These are phyloP conservation scores for Drosophila lini DNA, from an alignment of 1,140 invertebrate genomes.

Conservation along the genomic window DNA sequence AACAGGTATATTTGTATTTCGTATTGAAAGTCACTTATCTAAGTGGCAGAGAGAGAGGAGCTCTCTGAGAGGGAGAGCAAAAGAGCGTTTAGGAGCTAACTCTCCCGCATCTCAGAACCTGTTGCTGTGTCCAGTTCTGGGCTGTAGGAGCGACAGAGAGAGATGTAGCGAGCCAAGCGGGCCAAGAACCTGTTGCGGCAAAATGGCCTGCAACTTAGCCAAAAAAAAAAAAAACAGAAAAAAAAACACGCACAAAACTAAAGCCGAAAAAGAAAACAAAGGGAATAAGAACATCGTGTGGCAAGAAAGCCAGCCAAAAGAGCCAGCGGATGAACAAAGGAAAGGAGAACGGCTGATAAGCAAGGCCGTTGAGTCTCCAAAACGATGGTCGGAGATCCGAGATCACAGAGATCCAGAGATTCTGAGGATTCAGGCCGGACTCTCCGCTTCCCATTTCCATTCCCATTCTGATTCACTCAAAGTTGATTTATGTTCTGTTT, in stretches of 20 bases:
- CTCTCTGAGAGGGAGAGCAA: constrained; percentile 26
- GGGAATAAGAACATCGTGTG: constrained; percentile 46
- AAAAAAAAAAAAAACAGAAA: constrained; percentile 21
- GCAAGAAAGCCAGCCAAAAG: constrained; percentile 67
- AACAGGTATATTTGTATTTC: constrained; percentile 73
- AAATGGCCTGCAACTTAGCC: constrained; percentile 55
- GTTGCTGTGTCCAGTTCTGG: constrained; percentile 74
- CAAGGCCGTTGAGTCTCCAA: constrained; percentile 63
- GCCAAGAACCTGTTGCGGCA: constrained; percentile 78
- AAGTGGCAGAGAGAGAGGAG: constrained; percentile 41
- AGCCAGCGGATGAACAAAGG: constrained; percentile 73
- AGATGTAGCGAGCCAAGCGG: constrained; percentile 36
- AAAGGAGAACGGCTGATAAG: constrained; percentile 71
- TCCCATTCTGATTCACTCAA: constrained; percentile 65
- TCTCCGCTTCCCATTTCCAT: constrained; percentile 3
- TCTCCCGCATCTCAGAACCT: constrained; percentile 62
- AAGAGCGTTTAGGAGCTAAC: constrained; percentile 10
- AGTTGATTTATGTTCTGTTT: constrained; percentile 78
- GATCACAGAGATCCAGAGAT: constrained; percentile 26
- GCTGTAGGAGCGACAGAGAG: constrained; percentile 18
- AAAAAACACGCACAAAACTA: constrained; percentile 20
- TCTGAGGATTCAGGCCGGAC: constrained; percentile 21
- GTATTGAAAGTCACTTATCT: constrained; percentile 76
- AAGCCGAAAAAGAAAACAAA: constrained; percentile 45
- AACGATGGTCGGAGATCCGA: constrained; percentile 7